Evolutionary conservation across 2,888 invertebrate genomes (phyloP).

Genomic region (Apotomis betuletana): DNA sequence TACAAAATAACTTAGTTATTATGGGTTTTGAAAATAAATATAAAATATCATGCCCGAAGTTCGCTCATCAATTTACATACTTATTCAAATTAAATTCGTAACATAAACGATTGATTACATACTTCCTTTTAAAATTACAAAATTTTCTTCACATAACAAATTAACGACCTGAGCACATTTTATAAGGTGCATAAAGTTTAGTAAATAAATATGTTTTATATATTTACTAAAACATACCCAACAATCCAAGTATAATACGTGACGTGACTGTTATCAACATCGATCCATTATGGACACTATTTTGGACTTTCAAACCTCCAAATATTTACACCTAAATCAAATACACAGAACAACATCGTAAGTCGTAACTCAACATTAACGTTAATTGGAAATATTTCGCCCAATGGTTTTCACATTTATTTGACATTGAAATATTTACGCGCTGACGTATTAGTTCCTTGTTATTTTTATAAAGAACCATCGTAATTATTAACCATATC

Average conservation of each 20-base stretch:
- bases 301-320: not conserved
- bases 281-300: no score
- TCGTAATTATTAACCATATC: constrained; percentile 6
- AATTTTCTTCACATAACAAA: not conserved
- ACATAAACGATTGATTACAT: not conserved
- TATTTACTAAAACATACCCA: no score
- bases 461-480: constrained; percentile 14
- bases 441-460: constrained; percentile 4
- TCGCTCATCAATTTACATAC: not conserved
- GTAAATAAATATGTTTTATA: no score
- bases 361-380: not conserved
- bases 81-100: not conserved
- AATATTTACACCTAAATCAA: constrained; percentile 2
- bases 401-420: constrained; percentile 18
- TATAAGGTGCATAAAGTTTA: no score
- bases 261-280: no score
- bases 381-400: constrained; percentile 27
- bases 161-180: no score
- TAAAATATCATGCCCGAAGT: not conserved
- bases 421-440: constrained; percentile 35
- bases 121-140: not conserved
- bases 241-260: no score
- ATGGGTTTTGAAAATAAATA: not conserved
- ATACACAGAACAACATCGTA: constrained; percentile 8
- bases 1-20: no score